Percentiles rank a stretch among this genome's conserved stretches.
Conservation (phyloP, 2,797 vertebrate genomes). For the Molossus alvarezi region DNA sequence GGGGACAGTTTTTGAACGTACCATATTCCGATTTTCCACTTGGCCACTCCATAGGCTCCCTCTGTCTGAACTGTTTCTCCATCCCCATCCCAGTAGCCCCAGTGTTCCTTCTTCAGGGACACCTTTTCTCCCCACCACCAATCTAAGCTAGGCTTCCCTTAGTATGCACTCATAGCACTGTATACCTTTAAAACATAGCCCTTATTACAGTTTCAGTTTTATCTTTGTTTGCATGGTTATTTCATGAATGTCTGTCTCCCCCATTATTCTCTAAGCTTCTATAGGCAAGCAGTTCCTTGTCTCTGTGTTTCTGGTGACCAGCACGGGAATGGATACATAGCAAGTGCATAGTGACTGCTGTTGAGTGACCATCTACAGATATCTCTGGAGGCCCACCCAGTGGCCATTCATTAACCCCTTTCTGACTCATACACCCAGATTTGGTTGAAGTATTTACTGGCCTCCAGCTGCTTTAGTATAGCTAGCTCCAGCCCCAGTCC, state of each 20-base stretch:
- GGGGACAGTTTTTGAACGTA: background rate
- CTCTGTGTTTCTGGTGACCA: background rate
- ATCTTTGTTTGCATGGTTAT: background rate
- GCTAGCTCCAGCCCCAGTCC: background rate
- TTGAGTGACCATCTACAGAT: background rate
- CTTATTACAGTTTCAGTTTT: background rate
- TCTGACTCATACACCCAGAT: background rate
- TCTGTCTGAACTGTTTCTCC: background rate
- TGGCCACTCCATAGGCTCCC: background rate
- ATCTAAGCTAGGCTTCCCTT: background rate
- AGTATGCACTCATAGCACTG: background rate
- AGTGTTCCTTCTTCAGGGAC: background rate
- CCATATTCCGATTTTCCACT: background rate
- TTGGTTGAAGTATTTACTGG: slow-evolving; percentile 5
- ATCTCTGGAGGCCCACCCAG: background rate
- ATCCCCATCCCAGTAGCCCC: background rate
- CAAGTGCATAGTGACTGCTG: background rate
- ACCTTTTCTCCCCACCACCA: background rate
- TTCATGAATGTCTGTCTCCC: background rate
- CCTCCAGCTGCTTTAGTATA: background rate
- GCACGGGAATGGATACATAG: background rate
- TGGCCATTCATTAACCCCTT: background rate
- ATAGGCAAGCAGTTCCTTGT: background rate
- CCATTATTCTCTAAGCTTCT: background rate
- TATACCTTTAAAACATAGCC: background rate